A percentile compares a stretch with the other conserved stretches of the same genome.
These are phyloP conservation scores for Lasius platythorax DNA, from an alignment of 2,888 invertebrate species.

Conservation along the genomic window DNA sequence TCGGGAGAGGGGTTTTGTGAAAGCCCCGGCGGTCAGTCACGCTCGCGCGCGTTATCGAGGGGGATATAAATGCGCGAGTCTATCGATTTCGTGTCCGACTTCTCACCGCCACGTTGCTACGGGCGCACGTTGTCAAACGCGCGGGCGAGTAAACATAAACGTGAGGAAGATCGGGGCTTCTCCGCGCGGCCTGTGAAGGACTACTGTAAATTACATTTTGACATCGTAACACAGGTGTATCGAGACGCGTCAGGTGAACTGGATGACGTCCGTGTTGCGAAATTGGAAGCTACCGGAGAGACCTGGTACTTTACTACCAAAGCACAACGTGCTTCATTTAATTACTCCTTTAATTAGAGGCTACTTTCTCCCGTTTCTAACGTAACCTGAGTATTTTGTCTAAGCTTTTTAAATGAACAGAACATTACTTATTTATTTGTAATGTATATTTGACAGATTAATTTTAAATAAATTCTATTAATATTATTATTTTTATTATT, in stretches of 20 bases:
- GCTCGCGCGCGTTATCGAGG: constrained; percentile 42
- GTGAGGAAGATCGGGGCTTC: background rate
- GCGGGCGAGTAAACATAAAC: constrained; percentile 28
- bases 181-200: constrained; percentile 30
- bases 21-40: constrained; percentile 37
- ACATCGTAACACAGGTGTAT: constrained; percentile 34
- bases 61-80: constrained; percentile 50
- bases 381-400: background rate
- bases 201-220: constrained; percentile 47
- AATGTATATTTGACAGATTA: background rate
- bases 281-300: constrained; percentile 32
- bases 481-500: background rate
- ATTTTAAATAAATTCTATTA: background rate
- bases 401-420: background rate
- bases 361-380: constrained; percentile 19
- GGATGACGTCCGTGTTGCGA: constrained; percentile 24
- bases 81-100: constrained; percentile 54
- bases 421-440: background rate
- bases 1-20: constrained; percentile 1
- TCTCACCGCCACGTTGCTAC: constrained; percentile 21
- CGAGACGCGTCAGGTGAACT: constrained; percentile 29
- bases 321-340: constrained; percentile 17
- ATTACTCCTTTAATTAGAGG: constrained; percentile 29
- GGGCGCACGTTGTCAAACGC: constrained; percentile 38
- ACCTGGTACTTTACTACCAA: background rate